Base-by-base conservation (phyloP, 2,888 invertebrate species). In the Rhagonycha lutea region DNA sequence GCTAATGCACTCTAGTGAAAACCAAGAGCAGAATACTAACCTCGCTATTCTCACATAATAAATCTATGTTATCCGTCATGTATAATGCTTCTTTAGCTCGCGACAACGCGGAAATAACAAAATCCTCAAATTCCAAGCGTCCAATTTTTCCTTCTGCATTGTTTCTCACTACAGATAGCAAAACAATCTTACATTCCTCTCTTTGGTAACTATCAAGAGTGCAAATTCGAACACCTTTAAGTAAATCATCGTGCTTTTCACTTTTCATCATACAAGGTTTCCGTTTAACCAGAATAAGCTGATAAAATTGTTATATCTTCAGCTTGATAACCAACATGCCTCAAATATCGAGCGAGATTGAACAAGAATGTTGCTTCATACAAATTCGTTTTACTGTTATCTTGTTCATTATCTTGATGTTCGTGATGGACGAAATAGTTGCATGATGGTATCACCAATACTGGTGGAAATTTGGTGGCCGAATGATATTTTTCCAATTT, bases 141-240 rank as follows among this genome's bases (percentile, higher is more conserved):
- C 95, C 95, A 79, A 95, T 93, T 75, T 89, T 91, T 69, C 89
- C 89, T 12, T 91, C 89, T 65, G 86, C 85, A 87, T 95, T 95
- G 84, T 93, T 95, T 83, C 96, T 90, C 0, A 96, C 96, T n/a
- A 96, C 86, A 0, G 95, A 95, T 77, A 96, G 86, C 79, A 96
- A 89, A 71, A 96, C 92, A 83, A 96, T 94, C 84, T 92, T 92
- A 83, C 91, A 93, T 88, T 95, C 95, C 83, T 95, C 92, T 0
- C 95, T 95, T 88, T 96, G 96, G 83, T 91, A 96, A 84, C 94
- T 95, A 85, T 96, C 95, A 0, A 95, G 92, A 0, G 92, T 92
- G 0, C 92, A 90, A 18, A 94, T 90, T 79, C 90, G 88, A 7
- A 94, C 89, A 60, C 90, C 89, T 32, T 86, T 82, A 5, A 91